A percentile compares a stretch with the other conserved stretches of the same genome.
These are phyloP conservation scores for Leguminivora glycinivorella DNA, from an alignment of 1,140 invertebrate genomes.

Conservation along the genomic window DNA sequence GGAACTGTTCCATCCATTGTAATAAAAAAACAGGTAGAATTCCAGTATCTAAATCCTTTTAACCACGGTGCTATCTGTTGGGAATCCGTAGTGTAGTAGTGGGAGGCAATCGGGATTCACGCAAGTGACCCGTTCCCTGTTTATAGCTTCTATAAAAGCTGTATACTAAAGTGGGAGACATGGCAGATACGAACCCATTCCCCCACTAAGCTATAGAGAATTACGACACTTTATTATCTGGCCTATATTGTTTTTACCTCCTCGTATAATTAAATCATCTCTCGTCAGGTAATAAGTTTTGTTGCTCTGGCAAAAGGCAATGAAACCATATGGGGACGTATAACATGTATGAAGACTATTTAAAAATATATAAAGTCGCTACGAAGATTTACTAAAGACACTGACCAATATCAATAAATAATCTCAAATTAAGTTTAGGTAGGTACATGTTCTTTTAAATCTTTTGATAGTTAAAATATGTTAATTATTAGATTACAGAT, in stretches of 20 bases:
- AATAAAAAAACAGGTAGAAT: not conserved
- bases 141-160: conserved; percentile 28
- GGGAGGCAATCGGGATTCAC: conserved; percentile 23
- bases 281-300: too few relatives aligned
- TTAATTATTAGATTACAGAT: too few relatives aligned
- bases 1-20: too few relatives aligned
- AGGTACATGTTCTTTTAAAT: too few relatives aligned
- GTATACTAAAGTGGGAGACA: conserved; percentile 24
- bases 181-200: conserved; percentile 12
- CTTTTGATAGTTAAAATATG: too few relatives aligned
- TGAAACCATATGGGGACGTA: too few relatives aligned
- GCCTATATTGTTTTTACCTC: conserved; percentile 6
- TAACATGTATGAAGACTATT: too few relatives aligned
- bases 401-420: too few relatives aligned
- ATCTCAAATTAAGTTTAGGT: too few relatives aligned
- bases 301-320: too few relatives aligned
- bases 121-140: conserved; percentile 16
- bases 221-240: conserved; percentile 23
- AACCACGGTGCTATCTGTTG: conserved; percentile 9
- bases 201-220: conserved; percentile 20
- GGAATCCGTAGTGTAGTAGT: conserved; percentile 10
- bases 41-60: conserved; percentile 1
- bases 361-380: too few relatives aligned
- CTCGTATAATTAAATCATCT: not conserved
- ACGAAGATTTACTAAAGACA: too few relatives aligned